A percentile compares a stretch with the other conserved stretches of the same genome.
Evolutionary conservation across 2,888 invertebrate species (phyloP).

Genomic region (Podotricha telesiphe): DNA sequence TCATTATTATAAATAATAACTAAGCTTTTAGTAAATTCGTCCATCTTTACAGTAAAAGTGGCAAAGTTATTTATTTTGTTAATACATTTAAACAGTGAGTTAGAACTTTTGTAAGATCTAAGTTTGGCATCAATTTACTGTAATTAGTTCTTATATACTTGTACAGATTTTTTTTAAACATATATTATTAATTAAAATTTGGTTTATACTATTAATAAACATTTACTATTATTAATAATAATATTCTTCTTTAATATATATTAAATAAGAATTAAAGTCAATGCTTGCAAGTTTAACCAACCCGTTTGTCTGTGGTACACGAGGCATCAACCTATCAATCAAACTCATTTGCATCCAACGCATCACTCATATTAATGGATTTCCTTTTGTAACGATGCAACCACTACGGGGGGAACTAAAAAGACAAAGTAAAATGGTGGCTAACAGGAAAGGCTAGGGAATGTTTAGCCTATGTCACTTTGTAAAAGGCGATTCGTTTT

Average conservation of each 20-base stretch:
- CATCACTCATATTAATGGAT: slow-evolving; percentile 47
- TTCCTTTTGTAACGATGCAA: slow-evolving; percentile 40
- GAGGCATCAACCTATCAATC: slow-evolving; percentile 45
- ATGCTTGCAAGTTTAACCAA: slow-evolving; percentile 22
- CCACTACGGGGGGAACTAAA: slow-evolving; percentile 29
- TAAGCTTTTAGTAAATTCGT: slow-evolving; percentile 22
- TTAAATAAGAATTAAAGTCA: no score
- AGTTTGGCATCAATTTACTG: neutral
- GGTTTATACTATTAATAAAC: no score
- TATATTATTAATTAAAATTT: no score
- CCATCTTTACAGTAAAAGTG: neutral
- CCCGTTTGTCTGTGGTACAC: slow-evolving; percentile 36
- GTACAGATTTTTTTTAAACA: no score
- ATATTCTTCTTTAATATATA: no score
- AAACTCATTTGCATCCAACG: slow-evolving; percentile 42
- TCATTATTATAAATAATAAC: slow-evolving; percentile 25
- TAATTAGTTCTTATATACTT: neutral
- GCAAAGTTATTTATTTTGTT: neutral
- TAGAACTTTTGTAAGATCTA: neutral
- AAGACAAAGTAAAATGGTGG: slow-evolving; percentile 22
- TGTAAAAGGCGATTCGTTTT: slow-evolving; percentile 11
- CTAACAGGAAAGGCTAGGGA: slow-evolving; percentile 5
- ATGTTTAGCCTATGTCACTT: slow-evolving; percentile 30
- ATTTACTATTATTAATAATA: no score
- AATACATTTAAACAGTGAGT: neutral